These are phyloP conservation scores for Cecropterus lyciades DNA, from an alignment of 1,140 invertebrate genomes.

Conservation along the genomic window DNA sequence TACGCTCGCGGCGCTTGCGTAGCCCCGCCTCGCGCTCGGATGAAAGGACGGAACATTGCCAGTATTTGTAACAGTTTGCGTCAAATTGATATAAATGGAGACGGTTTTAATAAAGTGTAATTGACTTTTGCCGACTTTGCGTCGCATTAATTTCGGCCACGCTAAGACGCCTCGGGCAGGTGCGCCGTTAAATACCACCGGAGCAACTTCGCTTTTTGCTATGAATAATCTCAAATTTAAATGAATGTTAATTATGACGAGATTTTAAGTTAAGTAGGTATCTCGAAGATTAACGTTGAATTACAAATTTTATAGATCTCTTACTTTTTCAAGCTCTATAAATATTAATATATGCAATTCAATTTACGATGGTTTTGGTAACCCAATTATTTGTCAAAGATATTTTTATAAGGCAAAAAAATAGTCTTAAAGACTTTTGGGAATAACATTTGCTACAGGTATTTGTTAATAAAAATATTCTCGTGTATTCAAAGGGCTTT, in stretches of 20 bases:
- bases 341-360: constrained; percentile 36
- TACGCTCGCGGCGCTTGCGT: constrained; percentile 76
- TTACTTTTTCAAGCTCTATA: constrained; percentile 35
- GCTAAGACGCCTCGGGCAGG: constrained; percentile 80
- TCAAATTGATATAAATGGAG: constrained; percentile 84
- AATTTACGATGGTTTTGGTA: constrained; percentile 7
- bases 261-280: constrained; percentile 70
- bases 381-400: background rate
- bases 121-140: constrained; percentile 83
- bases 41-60: constrained; percentile 83
- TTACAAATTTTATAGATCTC: constrained; percentile 44
- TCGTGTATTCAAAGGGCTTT: constrained; percentile 4
- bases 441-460: background rate
- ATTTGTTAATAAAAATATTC: constrained; percentile 10
- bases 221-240: constrained; percentile 81
- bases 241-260: constrained; percentile 81
- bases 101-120: constrained; percentile 84
- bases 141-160: constrained; percentile 83
- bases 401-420: background rate
- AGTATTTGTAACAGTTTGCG: constrained; percentile 84
- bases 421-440: background rate
- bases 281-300: constrained; percentile 57
- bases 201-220: constrained; percentile 70
- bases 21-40: constrained; percentile 75
- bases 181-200: constrained; percentile 78